phyloP scores from a whole-genome alignment of 2,888 invertebrate species.

The Perithous albicinctus region DNA sequence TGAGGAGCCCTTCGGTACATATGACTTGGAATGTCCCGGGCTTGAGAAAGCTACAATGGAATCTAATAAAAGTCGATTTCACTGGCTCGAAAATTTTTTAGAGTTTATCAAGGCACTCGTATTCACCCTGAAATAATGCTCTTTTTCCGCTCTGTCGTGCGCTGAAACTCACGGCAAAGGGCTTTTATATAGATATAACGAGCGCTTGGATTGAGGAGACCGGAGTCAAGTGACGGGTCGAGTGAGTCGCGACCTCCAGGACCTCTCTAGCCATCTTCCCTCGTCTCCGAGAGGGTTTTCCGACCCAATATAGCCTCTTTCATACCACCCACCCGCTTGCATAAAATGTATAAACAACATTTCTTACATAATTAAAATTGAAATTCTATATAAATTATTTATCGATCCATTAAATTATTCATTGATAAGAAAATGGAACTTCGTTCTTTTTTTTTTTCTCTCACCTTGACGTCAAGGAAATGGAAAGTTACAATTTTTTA shows the following conservation, averaged over 20 bases:
- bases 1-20: not conserved
- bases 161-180: not conserved
- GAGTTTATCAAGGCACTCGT: not conserved
- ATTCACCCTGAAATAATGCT: constrained; percentile 33
- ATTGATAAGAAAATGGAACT: no score
- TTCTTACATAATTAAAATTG: no score
- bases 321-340: not conserved
- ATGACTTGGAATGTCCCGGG: not conserved
- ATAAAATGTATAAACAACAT: no score
- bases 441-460: no score
- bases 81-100: not conserved
- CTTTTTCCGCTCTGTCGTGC: not conserved
- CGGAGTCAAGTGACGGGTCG: constrained; percentile 56
- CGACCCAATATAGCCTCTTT: not conserved
- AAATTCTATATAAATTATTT: no score
- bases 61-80: not conserved
- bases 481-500: no score
- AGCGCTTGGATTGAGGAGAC: not conserved
- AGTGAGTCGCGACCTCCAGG: constrained; percentile 50
- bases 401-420: no score
- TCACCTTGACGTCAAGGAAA: no score
- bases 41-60: not conserved
- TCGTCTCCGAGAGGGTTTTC: constrained; percentile 36
- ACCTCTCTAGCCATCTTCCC: constrained; percentile 8
- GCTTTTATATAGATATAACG: not conserved